These are phyloP conservation scores for Papilio dardanus DNA, from an alignment of 1,140 invertebrate species.

Conservation along the genomic window DNA sequence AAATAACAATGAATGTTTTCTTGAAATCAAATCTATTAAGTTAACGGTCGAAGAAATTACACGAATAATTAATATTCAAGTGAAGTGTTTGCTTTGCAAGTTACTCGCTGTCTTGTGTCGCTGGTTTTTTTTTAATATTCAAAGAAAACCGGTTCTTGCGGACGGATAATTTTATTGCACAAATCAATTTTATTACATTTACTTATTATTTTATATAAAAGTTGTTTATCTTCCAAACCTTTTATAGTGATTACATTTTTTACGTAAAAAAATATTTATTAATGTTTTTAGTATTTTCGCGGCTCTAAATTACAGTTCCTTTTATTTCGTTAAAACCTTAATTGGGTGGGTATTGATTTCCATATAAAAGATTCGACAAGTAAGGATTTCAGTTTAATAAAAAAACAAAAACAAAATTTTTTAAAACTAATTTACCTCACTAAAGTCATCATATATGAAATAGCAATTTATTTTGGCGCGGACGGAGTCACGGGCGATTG, in stretches of 20 bases:
- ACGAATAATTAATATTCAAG: not conserved
- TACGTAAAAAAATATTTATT: not conserved
- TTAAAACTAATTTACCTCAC: too few species aligned
- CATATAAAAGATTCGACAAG: not conserved
- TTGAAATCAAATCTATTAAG: not conserved
- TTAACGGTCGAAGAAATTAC: not conserved
- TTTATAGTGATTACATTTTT: not conserved
- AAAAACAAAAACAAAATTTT: too few species aligned
- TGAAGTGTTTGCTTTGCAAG: constrained; percentile 6
- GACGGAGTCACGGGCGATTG: too few species aligned
- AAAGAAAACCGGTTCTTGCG: constrained; percentile 1
- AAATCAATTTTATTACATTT: not conserved
- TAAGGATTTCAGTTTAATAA: not conserved
- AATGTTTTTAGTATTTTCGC: not conserved
- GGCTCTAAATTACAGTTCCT: not conserved
- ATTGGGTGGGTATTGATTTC: not conserved
- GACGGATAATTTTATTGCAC: not conserved
- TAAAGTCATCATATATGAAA: not conserved
- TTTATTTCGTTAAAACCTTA: not conserved
- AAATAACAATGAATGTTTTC: not conserved
- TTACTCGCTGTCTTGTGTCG: not conserved
- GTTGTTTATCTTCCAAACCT: not conserved
- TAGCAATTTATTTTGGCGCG: too few species aligned
- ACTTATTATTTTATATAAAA: not conserved
- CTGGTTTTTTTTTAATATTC: not conserved